A percentile compares a stretch with the other conserved stretches of the same genome.
Conservation (phyloP, 1,140 invertebrate genomes). For the Tetramorium simillimum region DNA sequence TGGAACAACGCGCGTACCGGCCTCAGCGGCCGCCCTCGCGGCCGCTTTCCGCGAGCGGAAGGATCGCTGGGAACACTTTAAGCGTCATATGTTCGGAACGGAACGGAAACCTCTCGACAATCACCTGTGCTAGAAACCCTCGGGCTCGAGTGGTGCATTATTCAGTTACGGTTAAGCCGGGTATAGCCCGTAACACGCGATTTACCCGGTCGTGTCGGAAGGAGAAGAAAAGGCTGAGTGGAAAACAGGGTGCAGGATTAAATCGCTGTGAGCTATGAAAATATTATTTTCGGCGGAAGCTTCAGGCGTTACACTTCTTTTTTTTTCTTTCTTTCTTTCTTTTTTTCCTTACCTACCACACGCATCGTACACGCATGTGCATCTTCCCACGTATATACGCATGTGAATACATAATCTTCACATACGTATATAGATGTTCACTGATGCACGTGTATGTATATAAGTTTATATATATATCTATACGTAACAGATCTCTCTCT, state of each 20-base stretch:
- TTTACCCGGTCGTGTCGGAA: neutral
- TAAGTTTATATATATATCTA: conserved; percentile 13
- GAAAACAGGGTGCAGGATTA: conserved; percentile 49
- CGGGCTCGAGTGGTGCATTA: neutral
- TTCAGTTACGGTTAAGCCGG: conserved; percentile 4
- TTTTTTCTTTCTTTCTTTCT: conserved; percentile 18
- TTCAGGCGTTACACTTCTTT: conserved; percentile 35
- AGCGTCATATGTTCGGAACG: conserved; percentile 40
- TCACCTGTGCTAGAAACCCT: neutral
- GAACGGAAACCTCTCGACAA: conserved; percentile 16
- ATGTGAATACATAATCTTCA: conserved; percentile 14
- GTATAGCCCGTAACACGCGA: neutral
- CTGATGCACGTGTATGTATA: neutral
- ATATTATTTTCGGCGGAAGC: conserved; percentile 70
- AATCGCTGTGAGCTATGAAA: conserved; percentile 77
- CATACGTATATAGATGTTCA: conserved; percentile 11
- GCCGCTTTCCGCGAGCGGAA: neutral
- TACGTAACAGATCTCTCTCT: conserved; percentile 10
- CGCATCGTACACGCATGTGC: conserved; percentile 61
- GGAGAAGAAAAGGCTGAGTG: neutral
- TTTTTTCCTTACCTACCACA: conserved; percentile 35
- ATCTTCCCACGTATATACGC: conserved; percentile 24
- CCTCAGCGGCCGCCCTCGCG: neutral
- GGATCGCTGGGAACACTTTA: neutral
- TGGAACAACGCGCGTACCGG: conserved; percentile 12